Evolutionary conservation across 2,888 invertebrate species (phyloP).

Genomic region (Mamestra brassicae): DNA sequence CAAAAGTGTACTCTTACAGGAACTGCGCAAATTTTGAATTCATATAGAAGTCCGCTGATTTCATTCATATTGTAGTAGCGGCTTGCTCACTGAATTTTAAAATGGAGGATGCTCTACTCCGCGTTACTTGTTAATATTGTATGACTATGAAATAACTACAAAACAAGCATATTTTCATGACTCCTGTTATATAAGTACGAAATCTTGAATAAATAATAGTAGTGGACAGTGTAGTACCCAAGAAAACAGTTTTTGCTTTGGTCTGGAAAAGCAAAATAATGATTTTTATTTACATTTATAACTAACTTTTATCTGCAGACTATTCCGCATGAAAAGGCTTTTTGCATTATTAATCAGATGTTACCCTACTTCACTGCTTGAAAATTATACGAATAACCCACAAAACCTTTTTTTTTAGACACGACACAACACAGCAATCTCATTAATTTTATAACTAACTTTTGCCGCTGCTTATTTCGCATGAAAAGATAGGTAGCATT

Average conservation of each 20-base stretch:
- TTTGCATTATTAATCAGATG: conserved; percentile 39
- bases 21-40: conserved; percentile 46
- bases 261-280: conserved; percentile 6
- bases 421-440: conserved; percentile 21
- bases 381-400: conserved; percentile 21
- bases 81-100: conserved; percentile 60
- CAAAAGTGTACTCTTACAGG: not conserved
- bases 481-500: conserved; percentile 22
- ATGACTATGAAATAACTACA: conserved; percentile 40
- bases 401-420: conserved; percentile 19
- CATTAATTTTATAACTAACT: conserved; percentile 44
- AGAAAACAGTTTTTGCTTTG: not conserved
- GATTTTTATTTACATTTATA: conserved; percentile 18
- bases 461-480: conserved; percentile 45
- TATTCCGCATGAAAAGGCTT: conserved; percentile 18
- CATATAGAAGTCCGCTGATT: conserved; percentile 50
- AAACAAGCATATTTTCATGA: conserved; percentile 28
- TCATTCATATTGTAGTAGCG: conserved; percentile 62
- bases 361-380: conserved; percentile 5
- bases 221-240: not conserved
- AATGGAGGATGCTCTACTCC: conserved; percentile 40
- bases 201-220: conserved; percentile 17
- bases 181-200: conserved; percentile 3
- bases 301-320: conserved; percentile 34
- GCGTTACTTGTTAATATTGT: conserved; percentile 45